Evolutionary conservation across 2,113 vertebrate species (phyloP).

Genomic region (Neogale vison): DNA sequence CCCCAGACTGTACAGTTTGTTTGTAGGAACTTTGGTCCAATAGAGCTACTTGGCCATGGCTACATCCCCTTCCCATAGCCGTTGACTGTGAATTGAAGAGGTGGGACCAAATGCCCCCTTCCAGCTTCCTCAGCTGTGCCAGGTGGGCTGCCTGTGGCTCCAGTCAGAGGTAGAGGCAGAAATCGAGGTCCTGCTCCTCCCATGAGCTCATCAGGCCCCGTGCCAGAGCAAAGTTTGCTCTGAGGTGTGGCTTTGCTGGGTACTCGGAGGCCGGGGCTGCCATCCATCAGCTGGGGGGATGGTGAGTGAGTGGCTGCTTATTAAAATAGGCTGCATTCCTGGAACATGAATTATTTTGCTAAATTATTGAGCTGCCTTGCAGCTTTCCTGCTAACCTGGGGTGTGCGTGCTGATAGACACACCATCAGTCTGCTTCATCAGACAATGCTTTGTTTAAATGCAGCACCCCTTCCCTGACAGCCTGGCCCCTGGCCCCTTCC

Average conservation of each 20-base stretch:
- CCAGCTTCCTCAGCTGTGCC: not conserved
- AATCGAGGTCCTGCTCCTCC: not conserved
- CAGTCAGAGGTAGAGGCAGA: not conserved
- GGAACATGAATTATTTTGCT: constrained; percentile 52
- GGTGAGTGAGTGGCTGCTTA: constrained; percentile 21
- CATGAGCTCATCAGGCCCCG: not conserved
- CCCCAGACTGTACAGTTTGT: not conserved
- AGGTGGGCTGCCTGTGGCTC: not conserved
- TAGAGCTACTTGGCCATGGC: not conserved
- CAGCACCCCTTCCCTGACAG: not conserved
- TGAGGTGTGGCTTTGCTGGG: not conserved
- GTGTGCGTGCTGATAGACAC: not conserved
- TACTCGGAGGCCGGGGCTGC: not conserved
- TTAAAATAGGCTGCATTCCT: constrained; percentile 59
- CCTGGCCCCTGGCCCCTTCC: not conserved
- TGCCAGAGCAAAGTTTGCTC: not conserved
- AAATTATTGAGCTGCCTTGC: constrained; percentile 50
- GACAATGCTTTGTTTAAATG: not conserved
- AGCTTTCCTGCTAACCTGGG: constrained; percentile 8
- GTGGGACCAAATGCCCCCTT: not conserved
- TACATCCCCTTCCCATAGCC: not conserved
- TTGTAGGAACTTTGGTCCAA: not conserved
- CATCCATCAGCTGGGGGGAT: not conserved
- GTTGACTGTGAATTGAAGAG: not conserved
- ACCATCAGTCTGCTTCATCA: not conserved